phyloP scores from a whole-genome alignment of 2,797 vertebrate genomes.

The Acipenser ruthenus region DNA sequence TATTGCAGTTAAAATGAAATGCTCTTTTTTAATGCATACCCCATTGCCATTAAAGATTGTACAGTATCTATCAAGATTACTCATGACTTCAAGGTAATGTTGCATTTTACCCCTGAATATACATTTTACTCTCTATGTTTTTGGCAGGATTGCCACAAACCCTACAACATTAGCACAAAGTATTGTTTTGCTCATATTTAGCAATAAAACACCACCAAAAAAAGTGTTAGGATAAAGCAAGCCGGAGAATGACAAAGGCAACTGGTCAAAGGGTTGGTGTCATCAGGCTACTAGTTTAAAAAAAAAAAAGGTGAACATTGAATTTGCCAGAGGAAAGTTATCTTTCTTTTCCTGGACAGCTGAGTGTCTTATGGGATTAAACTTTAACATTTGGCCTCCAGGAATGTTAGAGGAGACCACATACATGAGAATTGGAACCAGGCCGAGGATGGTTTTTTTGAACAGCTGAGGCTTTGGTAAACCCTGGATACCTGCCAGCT shows the following conservation, averaged over 20 bases:
- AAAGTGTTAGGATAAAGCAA: conserved; percentile 39
- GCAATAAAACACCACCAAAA: conserved; percentile 38
- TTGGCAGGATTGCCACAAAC: conserved; percentile 25
- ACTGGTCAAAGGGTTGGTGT: conserved; percentile 51
- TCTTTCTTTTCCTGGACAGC: conserved; percentile 69
- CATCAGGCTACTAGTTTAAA: conserved; percentile 48
- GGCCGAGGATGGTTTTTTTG: conserved; percentile 28
- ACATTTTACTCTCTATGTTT: no score
- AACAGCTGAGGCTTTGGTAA: conserved; percentile 28
- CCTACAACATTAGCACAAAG: conserved; percentile 35
- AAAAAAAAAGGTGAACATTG: conserved; percentile 48
- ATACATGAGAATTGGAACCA: conserved; percentile 15
- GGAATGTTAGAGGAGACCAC: conserved; percentile 50
- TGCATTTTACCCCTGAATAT: no score
- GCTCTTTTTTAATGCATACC: no score
- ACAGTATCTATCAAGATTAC: no score
- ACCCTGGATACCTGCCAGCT: conserved; percentile 51
- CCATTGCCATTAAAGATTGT: no score
- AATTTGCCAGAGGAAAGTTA: conserved; percentile 60
- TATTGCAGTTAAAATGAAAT: no score
- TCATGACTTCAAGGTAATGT: no score
- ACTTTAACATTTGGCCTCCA: conserved; percentile 60
- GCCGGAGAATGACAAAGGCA: conserved; percentile 48
- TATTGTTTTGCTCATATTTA: conserved; percentile 32
- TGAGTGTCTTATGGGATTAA: conserved; percentile 74